A percentile compares a stretch with the other conserved stretches of the same genome.
Conservation (phyloP, 2,888 invertebrate genomes). For the Cybosia mesomella region DNA sequence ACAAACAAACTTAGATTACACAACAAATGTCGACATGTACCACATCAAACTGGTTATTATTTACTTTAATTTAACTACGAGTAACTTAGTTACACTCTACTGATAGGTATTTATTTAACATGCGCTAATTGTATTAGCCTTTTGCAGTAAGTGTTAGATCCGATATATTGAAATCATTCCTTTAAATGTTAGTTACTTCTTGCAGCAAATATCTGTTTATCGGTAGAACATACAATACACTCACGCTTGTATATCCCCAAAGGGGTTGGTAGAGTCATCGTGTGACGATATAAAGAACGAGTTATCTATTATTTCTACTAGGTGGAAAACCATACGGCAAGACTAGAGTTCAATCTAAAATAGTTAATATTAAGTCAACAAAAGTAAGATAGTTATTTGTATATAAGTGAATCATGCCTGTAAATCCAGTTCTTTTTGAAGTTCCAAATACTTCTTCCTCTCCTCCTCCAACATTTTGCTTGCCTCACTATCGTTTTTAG, state of each 20-base stretch:
- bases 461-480: conserved; percentile 92
- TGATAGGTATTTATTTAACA: conserved; percentile 3
- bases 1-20: conserved; percentile 2
- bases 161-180: neutral
- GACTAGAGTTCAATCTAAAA: neutral
- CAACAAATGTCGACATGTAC: neutral
- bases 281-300: neutral
- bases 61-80: neutral
- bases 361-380: neutral
- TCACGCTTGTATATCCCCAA: neutral
- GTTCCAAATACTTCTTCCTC: conserved; percentile 90
- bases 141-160: neutral
- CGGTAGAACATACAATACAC: too few species aligned
- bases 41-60: neutral
- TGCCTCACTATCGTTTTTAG: conserved; percentile 85
- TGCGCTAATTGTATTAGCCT: neutral
- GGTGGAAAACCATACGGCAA: neutral
- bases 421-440: conserved; percentile 95
- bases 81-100: neutral
- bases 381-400: neutral
- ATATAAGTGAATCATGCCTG: conserved; percentile 87
- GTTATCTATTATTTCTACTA: neutral
- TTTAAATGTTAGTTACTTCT: neutral
- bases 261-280: neutral
- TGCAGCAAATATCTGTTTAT: neutral